Conservation (phyloP, 2,797 vertebrate genomes). For the Premnoplex brunnescens region DNA sequence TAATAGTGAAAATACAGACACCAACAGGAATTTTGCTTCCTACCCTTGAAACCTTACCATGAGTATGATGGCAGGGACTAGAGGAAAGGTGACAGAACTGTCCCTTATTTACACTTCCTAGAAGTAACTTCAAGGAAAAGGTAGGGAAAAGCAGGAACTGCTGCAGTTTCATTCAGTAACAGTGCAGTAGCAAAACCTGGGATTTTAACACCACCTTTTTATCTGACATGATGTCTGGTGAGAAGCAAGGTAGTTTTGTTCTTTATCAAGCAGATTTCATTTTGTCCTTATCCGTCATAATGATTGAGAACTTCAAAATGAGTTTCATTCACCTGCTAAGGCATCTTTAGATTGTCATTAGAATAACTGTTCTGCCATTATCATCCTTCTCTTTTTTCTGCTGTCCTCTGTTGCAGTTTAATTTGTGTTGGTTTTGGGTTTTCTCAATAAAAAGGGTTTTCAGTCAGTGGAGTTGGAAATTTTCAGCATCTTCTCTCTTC, state of each 20-base stretch:
- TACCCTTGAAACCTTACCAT: background rate
- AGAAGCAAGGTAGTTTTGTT: background rate
- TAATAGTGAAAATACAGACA: background rate
- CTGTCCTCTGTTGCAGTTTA: background rate
- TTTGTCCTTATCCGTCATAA: background rate
- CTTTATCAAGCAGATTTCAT: background rate
- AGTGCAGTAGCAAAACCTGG: background rate
- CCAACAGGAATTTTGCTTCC: background rate
- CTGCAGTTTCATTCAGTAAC: background rate
- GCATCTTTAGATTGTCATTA: background rate
- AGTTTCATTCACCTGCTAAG: background rate
- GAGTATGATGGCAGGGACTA: no score
- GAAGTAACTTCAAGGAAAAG: background rate
- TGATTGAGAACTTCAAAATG: background rate
- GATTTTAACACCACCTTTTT: background rate
- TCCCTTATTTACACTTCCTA: background rate
- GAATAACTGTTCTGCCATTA: background rate
- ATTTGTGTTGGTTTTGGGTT: background rate
- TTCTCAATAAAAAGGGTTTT: background rate
- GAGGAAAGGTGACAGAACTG: background rate
- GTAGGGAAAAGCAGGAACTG: background rate
- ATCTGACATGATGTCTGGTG: accelerated
- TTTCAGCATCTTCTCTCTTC: background rate
- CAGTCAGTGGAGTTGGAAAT: background rate
- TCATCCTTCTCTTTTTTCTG: background rate